Conservation (phyloP, 2,888 invertebrate species). For the Leptopilina syphax region DNA sequence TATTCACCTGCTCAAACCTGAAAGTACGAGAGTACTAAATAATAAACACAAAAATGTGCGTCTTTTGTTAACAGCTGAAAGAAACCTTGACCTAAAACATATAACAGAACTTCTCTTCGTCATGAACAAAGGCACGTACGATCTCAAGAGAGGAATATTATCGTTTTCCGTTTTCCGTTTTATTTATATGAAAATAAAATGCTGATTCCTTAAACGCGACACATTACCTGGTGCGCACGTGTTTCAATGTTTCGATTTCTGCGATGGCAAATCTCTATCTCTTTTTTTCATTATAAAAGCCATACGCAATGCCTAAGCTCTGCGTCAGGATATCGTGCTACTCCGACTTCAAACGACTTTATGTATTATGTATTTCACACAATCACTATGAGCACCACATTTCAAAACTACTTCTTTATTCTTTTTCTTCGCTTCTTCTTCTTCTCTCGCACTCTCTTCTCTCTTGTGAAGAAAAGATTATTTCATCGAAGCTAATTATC, state of each 20-base stretch:
- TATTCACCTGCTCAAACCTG: slow-evolving; percentile 26
- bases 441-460: neutral
- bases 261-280: neutral
- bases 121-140: neutral
- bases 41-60: slow-evolving; percentile 1
- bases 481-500: neutral
- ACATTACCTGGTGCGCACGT: slow-evolving; percentile 5
- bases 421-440: neutral
- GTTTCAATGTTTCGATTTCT: slow-evolving; percentile 10
- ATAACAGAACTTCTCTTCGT: slow-evolving; percentile 28
- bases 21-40: slow-evolving; percentile 18
- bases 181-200: neutral
- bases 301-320: neutral
- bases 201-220: neutral
- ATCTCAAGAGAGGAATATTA: slow-evolving; percentile 3
- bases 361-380: neutral
- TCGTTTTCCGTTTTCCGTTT: neutral
- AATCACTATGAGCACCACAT: neutral
- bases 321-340: slow-evolving; percentile 28
- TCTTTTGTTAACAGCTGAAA: slow-evolving; percentile 14
- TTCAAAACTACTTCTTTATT: neutral
- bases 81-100: slow-evolving; percentile 38
- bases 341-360: neutral
- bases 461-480: neutral
- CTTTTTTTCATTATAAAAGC: slow-evolving; percentile 20